Conservation (phyloP, 2,888 invertebrate species). For the Oligia fasciuncula region DNA sequence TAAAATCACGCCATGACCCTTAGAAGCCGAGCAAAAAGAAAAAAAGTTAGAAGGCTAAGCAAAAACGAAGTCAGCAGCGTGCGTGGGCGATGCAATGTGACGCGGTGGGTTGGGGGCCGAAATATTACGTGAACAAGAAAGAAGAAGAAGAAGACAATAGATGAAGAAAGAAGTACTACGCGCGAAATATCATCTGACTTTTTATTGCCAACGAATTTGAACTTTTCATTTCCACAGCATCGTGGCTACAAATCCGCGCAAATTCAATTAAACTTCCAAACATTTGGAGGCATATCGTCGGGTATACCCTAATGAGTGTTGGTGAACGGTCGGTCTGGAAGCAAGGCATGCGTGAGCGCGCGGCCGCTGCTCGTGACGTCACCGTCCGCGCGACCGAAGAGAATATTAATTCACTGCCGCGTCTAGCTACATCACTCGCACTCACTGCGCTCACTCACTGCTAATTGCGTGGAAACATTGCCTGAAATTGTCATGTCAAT, state of each 20-base stretch:
- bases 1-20: no score
- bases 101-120: no score
- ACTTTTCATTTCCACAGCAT: conserved; percentile 20
- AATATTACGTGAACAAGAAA: no score
- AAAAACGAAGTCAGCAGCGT: no score
- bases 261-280: conserved; percentile 61
- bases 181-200: neutral
- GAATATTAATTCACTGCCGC: conserved; percentile 84
- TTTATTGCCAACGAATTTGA: conserved; percentile 12
- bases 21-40: no score
- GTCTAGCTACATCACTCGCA: conserved; percentile 78
- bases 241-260: conserved; percentile 35
- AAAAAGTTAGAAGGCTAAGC: no score
- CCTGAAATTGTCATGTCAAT: conserved; percentile 56
- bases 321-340: conserved; percentile 73
- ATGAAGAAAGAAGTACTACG: neutral
- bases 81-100: no score
- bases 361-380: conserved; percentile 76
- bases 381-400: conserved; percentile 66
- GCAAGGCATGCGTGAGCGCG: conserved; percentile 85
- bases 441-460: conserved; percentile 65
- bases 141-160: no score
- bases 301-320: conserved; percentile 74
- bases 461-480: conserved; percentile 70
- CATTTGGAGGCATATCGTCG: conserved; percentile 57